These are phyloP conservation scores for Barbus barbus DNA, from an alignment of 2,113 vertebrate species.

Conservation along the genomic window DNA sequence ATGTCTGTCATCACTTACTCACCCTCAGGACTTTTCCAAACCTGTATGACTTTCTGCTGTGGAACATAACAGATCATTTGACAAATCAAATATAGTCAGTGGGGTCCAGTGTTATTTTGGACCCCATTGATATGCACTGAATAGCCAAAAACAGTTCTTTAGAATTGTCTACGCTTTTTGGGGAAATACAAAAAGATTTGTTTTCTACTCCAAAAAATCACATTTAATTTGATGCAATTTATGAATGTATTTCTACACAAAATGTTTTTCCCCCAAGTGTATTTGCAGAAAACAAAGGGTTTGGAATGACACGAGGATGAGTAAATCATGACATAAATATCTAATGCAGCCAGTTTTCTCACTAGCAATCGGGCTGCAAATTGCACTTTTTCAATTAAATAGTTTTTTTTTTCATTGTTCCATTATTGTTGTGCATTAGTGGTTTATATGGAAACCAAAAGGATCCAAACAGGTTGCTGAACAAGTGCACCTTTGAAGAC, in stretches of 20 bases:
- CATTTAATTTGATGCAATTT: no score
- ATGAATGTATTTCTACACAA: no score
- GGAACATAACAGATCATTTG: not conserved
- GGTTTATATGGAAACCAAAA: not conserved
- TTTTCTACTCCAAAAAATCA: no score
- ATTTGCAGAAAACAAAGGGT: not conserved
- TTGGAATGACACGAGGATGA: not conserved
- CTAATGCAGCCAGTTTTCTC: not conserved
- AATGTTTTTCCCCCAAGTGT: no score
- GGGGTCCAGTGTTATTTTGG: not conserved
- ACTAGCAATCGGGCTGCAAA: not conserved
- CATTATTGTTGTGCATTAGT: no score
- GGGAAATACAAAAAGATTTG: no score
- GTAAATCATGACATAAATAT: not conserved
- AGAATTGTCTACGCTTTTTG: no score
- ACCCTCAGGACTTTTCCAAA: not conserved
- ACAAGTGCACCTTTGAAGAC: slow-evolving; percentile 27
- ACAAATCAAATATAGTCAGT: not conserved
- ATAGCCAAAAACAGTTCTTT: not conserved
- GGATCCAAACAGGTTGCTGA: no score
- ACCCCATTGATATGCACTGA: not conserved
- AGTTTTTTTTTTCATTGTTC: not conserved
- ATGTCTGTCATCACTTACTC: not conserved
- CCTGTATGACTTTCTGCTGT: not conserved
- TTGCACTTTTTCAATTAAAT: not conserved